phyloP scores from a whole-genome alignment of 2,888 invertebrate genomes.

The Tortrix viridana region DNA sequence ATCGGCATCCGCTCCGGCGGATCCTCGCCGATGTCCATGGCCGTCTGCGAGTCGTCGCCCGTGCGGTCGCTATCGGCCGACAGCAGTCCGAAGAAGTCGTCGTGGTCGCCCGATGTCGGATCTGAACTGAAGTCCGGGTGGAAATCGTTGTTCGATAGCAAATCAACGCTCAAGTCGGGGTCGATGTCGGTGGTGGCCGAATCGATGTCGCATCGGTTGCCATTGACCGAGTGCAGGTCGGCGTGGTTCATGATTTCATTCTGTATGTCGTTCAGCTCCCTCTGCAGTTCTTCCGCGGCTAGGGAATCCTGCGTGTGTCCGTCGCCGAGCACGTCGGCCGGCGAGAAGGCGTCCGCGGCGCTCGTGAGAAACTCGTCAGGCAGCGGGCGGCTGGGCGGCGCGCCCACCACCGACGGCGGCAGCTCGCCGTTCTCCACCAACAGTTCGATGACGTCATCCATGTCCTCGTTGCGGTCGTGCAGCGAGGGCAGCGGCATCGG shows the following conservation, averaged over 20 bases:
- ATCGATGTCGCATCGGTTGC: constrained; percentile 52
- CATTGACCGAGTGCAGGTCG: constrained; percentile 61
- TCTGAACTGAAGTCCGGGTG: constrained; percentile 68
- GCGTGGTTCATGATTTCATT: constrained; percentile 76
- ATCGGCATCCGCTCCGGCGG: constrained; percentile 66
- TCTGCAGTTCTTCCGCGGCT: constrained; percentile 71
- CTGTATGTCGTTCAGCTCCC: constrained; percentile 75
- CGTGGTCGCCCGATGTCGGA: constrained; percentile 63
- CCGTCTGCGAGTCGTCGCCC: constrained; percentile 58
- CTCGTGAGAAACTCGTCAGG: constrained; percentile 62
- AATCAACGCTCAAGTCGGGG: constrained; percentile 59
- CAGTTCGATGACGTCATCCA: constrained; percentile 97
- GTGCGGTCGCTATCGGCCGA: constrained; percentile 59
- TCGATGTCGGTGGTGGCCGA: constrained; percentile 59
- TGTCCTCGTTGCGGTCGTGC: constrained; percentile 72
- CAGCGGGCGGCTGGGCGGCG: constrained; percentile 76
- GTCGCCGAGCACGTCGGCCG: constrained; percentile 65
- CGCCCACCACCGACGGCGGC: constrained; percentile 92
- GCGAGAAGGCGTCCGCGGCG: constrained; percentile 55
- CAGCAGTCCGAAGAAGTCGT: constrained; percentile 73
- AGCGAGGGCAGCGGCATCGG: constrained; percentile 60
- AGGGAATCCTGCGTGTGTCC: constrained; percentile 63
- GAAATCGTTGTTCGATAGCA: constrained; percentile 62
- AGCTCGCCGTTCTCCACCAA: constrained; percentile 96
- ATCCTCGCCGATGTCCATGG: constrained; percentile 73